phyloP scores from a whole-genome alignment of 1,140 invertebrate genomes.

The Cotesia vestalis region DNA sequence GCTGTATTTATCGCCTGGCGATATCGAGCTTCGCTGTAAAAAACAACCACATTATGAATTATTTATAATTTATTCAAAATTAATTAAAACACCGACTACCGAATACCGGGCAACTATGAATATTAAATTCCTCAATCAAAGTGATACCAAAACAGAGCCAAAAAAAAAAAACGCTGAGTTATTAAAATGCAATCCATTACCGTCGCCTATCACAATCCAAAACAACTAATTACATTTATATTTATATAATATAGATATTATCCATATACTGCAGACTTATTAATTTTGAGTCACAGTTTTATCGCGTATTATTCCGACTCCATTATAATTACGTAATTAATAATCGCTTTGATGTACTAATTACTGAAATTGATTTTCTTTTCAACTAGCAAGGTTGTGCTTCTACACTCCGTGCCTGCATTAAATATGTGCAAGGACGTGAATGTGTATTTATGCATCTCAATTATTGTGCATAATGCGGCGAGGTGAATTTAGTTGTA shows the following conservation, averaged over 20 bases:
- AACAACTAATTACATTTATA: no score
- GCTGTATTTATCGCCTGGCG: constrained; percentile 63
- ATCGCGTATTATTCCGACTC: not conserved
- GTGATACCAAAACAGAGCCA: no score
- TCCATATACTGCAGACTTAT: no score
- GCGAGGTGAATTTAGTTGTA: not conserved
- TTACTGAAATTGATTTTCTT: constrained; percentile 6
- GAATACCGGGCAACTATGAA: no score
- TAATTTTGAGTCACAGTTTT: not conserved
- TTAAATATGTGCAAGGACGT: not conserved
- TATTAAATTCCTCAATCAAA: no score
- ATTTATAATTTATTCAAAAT: not conserved
- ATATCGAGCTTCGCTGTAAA: constrained; percentile 75
- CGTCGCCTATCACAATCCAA: no score
- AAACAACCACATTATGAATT: constrained; percentile 2
- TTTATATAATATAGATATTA: no score
- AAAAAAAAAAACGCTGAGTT: no score
- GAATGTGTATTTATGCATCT: no score
- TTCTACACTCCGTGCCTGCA: not conserved
- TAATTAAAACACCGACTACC: no score
- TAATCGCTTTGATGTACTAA: constrained; percentile 19
- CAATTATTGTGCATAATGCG: no score
- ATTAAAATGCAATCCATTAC: no score
- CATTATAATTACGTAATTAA: constrained; percentile 3
- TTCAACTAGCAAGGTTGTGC: not conserved